Percentiles rank a stretch among this genome's conserved stretches.
Conservation (phyloP, 2,113 vertebrate species). For the Marmota monax region DNA sequence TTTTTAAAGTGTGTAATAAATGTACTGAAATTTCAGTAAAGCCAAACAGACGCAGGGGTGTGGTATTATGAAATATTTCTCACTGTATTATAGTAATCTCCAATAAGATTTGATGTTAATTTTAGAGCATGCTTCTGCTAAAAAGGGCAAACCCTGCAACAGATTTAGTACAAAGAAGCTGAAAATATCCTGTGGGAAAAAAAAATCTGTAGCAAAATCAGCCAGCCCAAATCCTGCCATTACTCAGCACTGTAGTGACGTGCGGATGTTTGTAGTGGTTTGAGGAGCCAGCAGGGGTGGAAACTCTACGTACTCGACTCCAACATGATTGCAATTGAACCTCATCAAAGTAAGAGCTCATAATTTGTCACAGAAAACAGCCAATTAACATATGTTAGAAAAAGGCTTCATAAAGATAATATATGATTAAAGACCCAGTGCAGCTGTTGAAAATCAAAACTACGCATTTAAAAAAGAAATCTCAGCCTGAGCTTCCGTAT, state of each 20-base stretch:
- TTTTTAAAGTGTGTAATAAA: slow-evolving; percentile 59
- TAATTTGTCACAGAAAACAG: slow-evolving; percentile 99
- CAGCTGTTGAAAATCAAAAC: slow-evolving; percentile 97
- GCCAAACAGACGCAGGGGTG: slow-evolving; percentile 69
- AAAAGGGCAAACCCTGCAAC: slow-evolving; percentile 87
- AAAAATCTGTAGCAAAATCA: slow-evolving; percentile 87
- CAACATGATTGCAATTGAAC: slow-evolving; percentile 96
- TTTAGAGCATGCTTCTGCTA: slow-evolving; percentile 88
- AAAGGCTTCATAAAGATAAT: slow-evolving; percentile 95
- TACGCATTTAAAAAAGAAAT: slow-evolving; percentile 93
- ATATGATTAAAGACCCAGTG: slow-evolving; percentile 97
- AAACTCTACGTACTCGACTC: slow-evolving; percentile 93
- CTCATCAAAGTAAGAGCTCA: slow-evolving; percentile 99
- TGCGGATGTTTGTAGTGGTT: slow-evolving; percentile 96
- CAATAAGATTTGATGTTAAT: slow-evolving; percentile 85
- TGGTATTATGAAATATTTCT: slow-evolving; percentile 81
- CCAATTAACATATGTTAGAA: slow-evolving; percentile 99
- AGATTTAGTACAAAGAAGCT: slow-evolving; percentile 88
- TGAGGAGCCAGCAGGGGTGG: slow-evolving; percentile 92
- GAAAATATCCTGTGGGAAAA: slow-evolving; percentile 88
- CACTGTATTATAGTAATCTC: slow-evolving; percentile 85
- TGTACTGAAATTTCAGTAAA: slow-evolving; percentile 61
- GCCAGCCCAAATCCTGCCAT: slow-evolving; percentile 94
- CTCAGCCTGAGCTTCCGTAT: slow-evolving; percentile 87
- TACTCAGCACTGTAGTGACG: slow-evolving; percentile 94